Evolutionary conservation across 1,140 invertebrate genomes (phyloP), one percentile per base, ranked within the genome.

Genomic region (Chironomus striatipennis): DNA sequence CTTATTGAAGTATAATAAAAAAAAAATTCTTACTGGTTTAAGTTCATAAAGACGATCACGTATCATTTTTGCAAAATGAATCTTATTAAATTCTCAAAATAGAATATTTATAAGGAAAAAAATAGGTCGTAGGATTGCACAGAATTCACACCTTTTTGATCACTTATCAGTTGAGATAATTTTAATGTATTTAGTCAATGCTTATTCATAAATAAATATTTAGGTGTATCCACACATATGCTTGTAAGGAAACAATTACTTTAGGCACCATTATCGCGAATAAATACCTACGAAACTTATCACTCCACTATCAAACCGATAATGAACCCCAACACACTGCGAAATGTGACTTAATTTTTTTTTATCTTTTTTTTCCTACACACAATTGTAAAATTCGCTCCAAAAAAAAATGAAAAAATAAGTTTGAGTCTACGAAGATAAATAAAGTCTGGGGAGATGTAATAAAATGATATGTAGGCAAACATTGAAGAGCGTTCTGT

Each of bases 311-410:
- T 57, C 10, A 57, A 57, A 70, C n/a, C 18, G 65, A 70, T 70
- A 70, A 21, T 70, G 65, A 70, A 70, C 17, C 65, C 47, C n/a
- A 70, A 70, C n/a, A 70, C 65, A 18, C 20, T 20, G 17, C 65
- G 65, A 18, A 70, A 21, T 70, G 18, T 57, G 47, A 12, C 47
- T 70, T 70, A 20, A 20, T 70, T 70, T 70, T 20, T 70, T 9
- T 17, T 12, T 12, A 57, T 57, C 9, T 2, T 12, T 2, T n/a
- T 57, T 70, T 17, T 70, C 65, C 20, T 70, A 70, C 17, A 70
- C 65, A 70, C 65, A 70, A 18, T 70, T 70, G 18, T 20, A 70
- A 18, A 70, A 20, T 70, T 21, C 65, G 65, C 65, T 70, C 65
- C n/a, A 70, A 57, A 57, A n/a, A 47, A 12, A 57, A 15, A 15